Percentiles rank a stretch among this genome's conserved stretches.
phyloP scores from a whole-genome alignment of 2,797 vertebrate genomes.

The Mormyrus proboscirostris region DNA sequence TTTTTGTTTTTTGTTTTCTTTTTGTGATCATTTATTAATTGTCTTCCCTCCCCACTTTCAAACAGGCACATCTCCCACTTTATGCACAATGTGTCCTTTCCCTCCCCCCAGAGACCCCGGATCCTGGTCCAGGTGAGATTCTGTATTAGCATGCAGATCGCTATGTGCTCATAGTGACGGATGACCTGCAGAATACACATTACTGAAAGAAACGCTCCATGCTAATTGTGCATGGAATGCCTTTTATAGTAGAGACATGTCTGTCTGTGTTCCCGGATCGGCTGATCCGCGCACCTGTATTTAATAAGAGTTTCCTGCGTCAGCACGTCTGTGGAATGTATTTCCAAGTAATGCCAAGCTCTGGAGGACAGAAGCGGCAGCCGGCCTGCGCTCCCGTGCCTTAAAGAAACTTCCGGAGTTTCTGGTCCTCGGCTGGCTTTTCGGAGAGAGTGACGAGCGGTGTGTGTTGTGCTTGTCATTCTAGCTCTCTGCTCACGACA shows the following conservation, averaged over 20 bases:
- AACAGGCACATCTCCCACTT: conserved; percentile 94
- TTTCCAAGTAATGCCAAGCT: background rate
- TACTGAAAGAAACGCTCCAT: background rate
- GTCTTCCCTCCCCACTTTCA: conserved; percentile 25
- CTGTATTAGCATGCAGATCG: background rate
- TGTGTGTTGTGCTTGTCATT: background rate
- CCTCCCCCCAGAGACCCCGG: conserved; percentile 91
- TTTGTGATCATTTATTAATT: background rate
- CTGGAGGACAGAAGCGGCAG: background rate
- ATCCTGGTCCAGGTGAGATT: conserved; percentile 85
- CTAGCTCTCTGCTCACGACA: conserved; percentile 89
- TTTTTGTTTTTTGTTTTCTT: background rate
- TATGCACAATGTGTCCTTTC: conserved; percentile 96
- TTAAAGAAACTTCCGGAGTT: background rate
- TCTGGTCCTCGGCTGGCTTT: background rate
- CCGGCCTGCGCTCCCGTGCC: background rate
- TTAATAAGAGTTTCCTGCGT: background rate
- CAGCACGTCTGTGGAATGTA: background rate
- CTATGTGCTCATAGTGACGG: background rate
- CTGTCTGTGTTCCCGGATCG: background rate
- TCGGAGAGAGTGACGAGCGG: background rate
- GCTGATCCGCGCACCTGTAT: background rate
- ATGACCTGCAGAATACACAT: background rate
- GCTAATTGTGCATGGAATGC: background rate
- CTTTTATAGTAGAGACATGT: background rate